Conservation (phyloP, 2,113 vertebrate species). For the Pavo muticus region DNA sequence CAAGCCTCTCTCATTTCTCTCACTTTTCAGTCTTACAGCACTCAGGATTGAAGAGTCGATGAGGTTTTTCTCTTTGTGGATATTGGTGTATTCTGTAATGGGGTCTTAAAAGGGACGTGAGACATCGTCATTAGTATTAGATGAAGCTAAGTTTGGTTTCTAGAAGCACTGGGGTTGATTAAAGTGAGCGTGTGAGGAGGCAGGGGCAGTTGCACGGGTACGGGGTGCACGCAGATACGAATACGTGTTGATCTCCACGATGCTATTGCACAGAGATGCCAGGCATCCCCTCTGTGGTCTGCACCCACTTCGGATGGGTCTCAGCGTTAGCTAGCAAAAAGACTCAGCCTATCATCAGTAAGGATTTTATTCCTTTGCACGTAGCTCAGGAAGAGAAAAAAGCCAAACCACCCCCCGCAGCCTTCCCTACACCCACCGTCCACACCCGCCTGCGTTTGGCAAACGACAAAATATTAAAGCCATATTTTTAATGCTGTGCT, state of each 20-base stretch:
- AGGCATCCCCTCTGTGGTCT: neutral
- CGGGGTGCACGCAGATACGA: neutral
- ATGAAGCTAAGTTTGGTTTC: neutral
- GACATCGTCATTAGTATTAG: neutral
- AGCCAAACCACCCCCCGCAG: neutral
- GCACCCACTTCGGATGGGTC: neutral
- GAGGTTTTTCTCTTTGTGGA: neutral
- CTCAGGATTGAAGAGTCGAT: neutral
- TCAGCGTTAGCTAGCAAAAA: neutral
- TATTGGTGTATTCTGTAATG: neutral
- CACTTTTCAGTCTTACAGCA: neutral
- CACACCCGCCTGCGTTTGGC: neutral
- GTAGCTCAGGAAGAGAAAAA: neutral
- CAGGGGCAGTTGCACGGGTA: neutral
- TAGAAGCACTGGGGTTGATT: neutral
- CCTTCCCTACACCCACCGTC: neutral
- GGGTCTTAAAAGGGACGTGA: neutral
- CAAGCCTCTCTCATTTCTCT: neutral
- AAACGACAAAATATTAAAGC: constrained; percentile 43
- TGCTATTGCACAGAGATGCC: neutral
- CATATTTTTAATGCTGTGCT: neutral
- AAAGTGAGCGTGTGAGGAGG: accelerated
- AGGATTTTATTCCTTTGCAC: neutral
- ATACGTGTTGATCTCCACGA: neutral
- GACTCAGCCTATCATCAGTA: neutral